Evolutionary conservation across 2,113 vertebrate genomes (phyloP).

Genomic region (Tetraodon nigroviridis): DNA sequence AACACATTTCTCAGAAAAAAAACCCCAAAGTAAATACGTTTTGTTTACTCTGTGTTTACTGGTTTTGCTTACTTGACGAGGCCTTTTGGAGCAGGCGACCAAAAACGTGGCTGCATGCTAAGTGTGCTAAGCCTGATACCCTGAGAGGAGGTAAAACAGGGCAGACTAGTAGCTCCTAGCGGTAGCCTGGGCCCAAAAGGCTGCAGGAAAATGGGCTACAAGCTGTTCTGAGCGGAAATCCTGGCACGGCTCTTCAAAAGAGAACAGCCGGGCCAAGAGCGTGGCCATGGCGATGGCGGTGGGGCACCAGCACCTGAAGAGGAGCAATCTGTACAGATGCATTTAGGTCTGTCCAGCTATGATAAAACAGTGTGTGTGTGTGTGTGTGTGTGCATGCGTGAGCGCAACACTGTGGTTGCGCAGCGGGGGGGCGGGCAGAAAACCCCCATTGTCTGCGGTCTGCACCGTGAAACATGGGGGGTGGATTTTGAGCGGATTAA

Average conservation of each 20-base stretch:
- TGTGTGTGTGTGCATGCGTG: conserved; percentile 2
- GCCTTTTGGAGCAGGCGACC: conserved; percentile 52
- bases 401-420: conserved; percentile 12
- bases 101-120: conserved; percentile 34
- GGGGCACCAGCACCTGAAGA: not conserved
- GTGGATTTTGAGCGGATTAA: conserved; percentile 45
- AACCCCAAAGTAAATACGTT: too few species aligned
- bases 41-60: conserved; percentile 25
- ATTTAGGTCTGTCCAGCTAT: conserved; percentile 1
- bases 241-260: conserved; percentile 19
- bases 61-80: conserved; percentile 40
- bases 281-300: conserved; percentile 11
- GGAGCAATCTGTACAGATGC: not conserved
- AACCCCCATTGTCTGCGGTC: conserved; percentile 49
- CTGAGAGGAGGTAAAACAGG: conserved; percentile 28
- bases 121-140: conserved; percentile 36
- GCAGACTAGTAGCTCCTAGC: conserved; percentile 20
- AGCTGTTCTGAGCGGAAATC: conserved; percentile 31
- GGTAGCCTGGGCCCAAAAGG: conserved; percentile 1
- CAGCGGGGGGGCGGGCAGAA: conserved; percentile 10
- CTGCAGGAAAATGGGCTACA: conserved; percentile 44
- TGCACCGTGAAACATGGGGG: conserved; percentile 26
- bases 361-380: not conserved
- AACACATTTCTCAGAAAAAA: not conserved
- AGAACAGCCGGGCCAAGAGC: not conserved